Conservation (phyloP, 1,140 invertebrate genomes). For the Conus ventricosus region DNA sequence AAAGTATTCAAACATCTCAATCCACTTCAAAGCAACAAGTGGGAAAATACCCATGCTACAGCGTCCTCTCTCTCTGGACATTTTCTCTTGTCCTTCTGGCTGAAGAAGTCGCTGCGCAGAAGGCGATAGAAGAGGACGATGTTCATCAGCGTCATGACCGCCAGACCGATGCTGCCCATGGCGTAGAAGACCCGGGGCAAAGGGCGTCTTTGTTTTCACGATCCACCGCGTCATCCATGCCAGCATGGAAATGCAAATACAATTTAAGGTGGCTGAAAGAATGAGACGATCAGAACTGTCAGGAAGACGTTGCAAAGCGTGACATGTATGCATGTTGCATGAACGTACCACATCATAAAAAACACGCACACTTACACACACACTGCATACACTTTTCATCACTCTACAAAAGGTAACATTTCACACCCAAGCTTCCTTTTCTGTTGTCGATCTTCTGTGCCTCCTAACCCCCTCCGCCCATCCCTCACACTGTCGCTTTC, state of each 20-base stretch:
- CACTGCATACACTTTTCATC: no score
- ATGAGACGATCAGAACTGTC: background rate
- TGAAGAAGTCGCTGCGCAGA: conserved; percentile 73
- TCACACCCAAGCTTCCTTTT: no score
- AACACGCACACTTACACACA: no score
- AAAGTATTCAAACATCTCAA: no score
- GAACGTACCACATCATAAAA: background rate
- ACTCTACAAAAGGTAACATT: no score
- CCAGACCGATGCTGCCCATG: conserved; percentile 72
- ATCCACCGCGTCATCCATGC: conserved; percentile 79
- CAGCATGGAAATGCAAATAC: conserved; percentile 76
- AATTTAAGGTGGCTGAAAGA: conserved; percentile 75
- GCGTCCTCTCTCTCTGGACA: background rate
- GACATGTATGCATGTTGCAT: background rate
- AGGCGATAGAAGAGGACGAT: conserved; percentile 75
- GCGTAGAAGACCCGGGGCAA: conserved; percentile 72
- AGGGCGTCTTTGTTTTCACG: conserved; percentile 74
- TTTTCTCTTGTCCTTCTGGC: conserved; percentile 45
- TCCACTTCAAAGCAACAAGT: no score
- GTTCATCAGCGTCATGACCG: conserved; percentile 75
- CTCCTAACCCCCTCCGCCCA: no score
- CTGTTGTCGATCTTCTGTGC: no score
- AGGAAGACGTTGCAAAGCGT: no score
- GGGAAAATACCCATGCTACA: no score
- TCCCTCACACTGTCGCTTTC: no score